These are phyloP conservation scores for Hypsopygia costalis DNA, from an alignment of 2,888 invertebrate species.

Conservation along the genomic window DNA sequence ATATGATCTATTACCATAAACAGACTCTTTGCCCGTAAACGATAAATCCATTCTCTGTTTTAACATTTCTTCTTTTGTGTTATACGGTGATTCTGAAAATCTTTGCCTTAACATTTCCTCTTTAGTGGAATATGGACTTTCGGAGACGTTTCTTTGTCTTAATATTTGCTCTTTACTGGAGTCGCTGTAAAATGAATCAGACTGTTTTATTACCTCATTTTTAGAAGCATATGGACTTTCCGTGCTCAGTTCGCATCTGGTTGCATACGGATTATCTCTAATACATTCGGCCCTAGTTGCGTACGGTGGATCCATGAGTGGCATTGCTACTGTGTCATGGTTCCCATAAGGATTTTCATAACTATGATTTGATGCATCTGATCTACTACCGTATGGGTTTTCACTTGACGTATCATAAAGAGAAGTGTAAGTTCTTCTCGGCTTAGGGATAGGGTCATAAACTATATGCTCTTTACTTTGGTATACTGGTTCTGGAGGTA, in stretches of 20 bases:
- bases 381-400: conserved; percentile 63
- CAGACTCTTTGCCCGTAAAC: conserved; percentile 49
- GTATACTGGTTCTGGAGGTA: conserved; percentile 76
- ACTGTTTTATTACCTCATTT: conserved; percentile 50
- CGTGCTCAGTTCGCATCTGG: conserved; percentile 35
- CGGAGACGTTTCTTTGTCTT: conserved; percentile 55
- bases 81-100: conserved; percentile 74
- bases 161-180: conserved; percentile 71
- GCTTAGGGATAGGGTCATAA: conserved; percentile 76
- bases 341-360: conserved; percentile 70
- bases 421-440: conserved; percentile 71
- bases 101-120: conserved; percentile 75
- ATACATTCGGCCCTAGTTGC: conserved; percentile 32
- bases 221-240: conserved; percentile 49
- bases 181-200: conserved; percentile 58
- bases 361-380: conserved; percentile 66
- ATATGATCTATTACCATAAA: conserved; percentile 67
- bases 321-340: conserved; percentile 60
- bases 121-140: conserved; percentile 70
- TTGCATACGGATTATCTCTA: conserved; percentile 39
- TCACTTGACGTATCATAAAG: conserved; percentile 68
- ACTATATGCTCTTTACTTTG: conserved; percentile 75
- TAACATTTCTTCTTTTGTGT: conserved; percentile 70
- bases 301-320: conserved; percentile 56
- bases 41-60: conserved; percentile 65